Percentiles rank a stretch among this genome's conserved stretches.
Conservation (phyloP, 2,797 vertebrate species). For the Chiroxiphia lanceolata region DNA sequence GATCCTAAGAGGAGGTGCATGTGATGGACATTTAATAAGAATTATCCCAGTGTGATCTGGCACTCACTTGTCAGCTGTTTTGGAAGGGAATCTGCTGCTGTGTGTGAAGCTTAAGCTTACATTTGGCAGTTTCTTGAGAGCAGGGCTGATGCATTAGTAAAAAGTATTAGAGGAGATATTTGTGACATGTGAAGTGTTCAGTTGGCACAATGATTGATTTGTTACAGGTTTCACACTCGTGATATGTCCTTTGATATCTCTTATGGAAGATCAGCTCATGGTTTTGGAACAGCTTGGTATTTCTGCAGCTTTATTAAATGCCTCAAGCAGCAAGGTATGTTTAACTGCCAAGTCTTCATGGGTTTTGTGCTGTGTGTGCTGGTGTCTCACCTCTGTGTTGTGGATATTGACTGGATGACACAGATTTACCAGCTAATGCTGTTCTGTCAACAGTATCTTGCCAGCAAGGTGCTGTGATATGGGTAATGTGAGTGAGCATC, state of each 20-base stretch:
- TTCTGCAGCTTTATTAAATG: conserved; percentile 86
- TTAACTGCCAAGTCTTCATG: background rate
- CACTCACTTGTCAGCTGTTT: background rate
- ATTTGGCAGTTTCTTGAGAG: background rate
- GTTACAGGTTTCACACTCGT: conserved; percentile 92
- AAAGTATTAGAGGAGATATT: background rate
- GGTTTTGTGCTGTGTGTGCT: background rate
- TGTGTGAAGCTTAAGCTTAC: background rate
- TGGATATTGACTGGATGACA: background rate
- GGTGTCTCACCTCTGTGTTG: background rate
- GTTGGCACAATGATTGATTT: background rate
- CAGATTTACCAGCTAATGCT: background rate
- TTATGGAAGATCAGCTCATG: conserved; percentile 99
- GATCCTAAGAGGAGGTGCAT: background rate
- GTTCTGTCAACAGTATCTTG: background rate
- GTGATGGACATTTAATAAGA: background rate
- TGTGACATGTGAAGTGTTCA: background rate
- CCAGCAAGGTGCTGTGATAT: background rate
- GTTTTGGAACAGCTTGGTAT: conserved; percentile 85
- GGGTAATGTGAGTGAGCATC: background rate
- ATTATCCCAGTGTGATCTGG: background rate
- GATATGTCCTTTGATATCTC: conserved; percentile 90
- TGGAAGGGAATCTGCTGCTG: background rate
- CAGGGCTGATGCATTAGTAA: background rate
- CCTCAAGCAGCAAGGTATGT: conserved; percentile 89